phyloP scores from a whole-genome alignment of 1,140 invertebrate genomes.

The Mercenaria mercenaria region DNA sequence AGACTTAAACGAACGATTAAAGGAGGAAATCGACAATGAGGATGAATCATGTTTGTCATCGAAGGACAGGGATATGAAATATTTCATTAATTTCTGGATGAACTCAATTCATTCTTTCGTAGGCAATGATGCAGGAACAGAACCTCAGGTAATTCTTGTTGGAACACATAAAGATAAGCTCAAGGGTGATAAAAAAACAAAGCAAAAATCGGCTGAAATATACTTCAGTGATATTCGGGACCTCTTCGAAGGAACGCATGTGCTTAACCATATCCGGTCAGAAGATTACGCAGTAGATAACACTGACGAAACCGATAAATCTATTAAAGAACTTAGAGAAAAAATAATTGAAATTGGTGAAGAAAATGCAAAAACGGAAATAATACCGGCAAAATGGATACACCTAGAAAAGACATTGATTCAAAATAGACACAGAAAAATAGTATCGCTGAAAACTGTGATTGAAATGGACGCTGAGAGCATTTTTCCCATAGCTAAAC shows the following conservation, averaged over 20 bases:
- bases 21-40: background rate
- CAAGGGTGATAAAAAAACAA: no score
- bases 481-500: background rate
- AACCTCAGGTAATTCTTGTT: background rate
- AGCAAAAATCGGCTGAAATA: background rate
- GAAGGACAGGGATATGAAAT: background rate
- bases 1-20: no score
- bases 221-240: background rate
- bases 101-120: constrained; percentile 3
- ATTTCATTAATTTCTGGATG: no score
- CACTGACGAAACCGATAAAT: background rate
- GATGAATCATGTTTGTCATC: background rate
- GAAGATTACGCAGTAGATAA: background rate
- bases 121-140: background rate
- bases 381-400: constrained; percentile 9
- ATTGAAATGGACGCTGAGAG: background rate
- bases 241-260: background rate
- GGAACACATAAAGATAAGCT: constrained; percentile 19
- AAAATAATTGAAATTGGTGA: background rate
- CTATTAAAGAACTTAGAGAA: background rate
- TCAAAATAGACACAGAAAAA: background rate
- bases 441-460: background rate
- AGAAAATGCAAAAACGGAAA: background rate
- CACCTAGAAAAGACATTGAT: background rate
- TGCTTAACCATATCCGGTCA: background rate